Conservation (phyloP, 2,888 invertebrate genomes). For the Cerceris ruficornis region DNA sequence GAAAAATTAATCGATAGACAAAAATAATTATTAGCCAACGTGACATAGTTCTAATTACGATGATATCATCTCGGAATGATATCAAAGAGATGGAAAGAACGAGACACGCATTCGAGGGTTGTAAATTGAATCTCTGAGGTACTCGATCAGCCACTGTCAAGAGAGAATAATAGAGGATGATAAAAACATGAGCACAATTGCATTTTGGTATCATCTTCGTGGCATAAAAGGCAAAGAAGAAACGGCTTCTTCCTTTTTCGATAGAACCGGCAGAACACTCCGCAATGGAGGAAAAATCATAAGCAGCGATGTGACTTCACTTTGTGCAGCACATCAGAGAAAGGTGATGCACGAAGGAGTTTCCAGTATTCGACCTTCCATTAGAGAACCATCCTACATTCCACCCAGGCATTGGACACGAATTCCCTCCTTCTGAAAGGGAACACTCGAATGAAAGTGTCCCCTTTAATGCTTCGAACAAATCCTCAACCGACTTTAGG, state of each 20-base stretch:
- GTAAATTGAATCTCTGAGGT: background rate
- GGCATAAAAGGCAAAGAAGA: background rate
- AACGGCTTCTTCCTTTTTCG: background rate
- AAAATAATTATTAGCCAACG: too few species aligned
- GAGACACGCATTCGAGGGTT: too few species aligned
- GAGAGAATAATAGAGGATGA: background rate
- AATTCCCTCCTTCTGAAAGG: conserved; percentile 27
- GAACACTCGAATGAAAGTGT: conserved; percentile 50
- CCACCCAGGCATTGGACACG: conserved; percentile 18
- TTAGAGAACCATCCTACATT: conserved; percentile 43
- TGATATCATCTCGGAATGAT: too few species aligned
- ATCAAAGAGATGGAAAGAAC: too few species aligned
- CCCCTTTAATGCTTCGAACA: conserved; percentile 15
- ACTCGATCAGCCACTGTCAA: conserved; percentile 2
- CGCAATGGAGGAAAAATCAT: conserved; percentile 16
- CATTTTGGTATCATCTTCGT: background rate
- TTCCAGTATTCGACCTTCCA: conserved; percentile 45
- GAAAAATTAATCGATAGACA: too few species aligned
- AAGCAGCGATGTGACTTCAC: conserved; percentile 16
- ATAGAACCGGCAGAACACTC: conserved; percentile 8
- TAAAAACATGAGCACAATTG: background rate
- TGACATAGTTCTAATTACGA: too few species aligned
- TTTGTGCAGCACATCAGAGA: conserved; percentile 13
- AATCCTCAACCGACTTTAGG: conserved; percentile 25
- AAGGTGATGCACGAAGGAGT: conserved; percentile 25